Evolutionary conservation across 1,140 invertebrate species (phyloP), one percentile per base, ranked within the genome.

Genomic region (Drosophila suzukii): DNA sequence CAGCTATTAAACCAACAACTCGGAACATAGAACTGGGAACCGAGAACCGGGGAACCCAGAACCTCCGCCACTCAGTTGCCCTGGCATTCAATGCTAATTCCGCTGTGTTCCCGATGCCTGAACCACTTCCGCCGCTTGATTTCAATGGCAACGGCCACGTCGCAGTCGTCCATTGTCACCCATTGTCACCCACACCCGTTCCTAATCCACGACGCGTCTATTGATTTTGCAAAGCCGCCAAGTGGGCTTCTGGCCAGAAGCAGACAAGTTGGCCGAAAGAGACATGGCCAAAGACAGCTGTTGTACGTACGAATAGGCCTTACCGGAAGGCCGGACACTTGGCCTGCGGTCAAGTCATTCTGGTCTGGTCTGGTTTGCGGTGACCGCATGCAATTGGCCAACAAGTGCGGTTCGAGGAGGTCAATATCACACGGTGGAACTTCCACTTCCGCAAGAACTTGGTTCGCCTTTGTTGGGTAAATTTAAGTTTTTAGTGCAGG

Each of bases 111-210:
- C 63, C 75, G 39, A 53, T 55, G 55, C 55, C 80, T 61, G 59
- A 58, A 74, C 56, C 71, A 88, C 79, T 88, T 88, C 83, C 83
- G 83, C 76, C 76, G 79, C 88, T 88, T 86, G 83, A 88, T 86
- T 86, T 83, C 83, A 88, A 86, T 86, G 84, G 80, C 83, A 74
- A 60, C 61, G 57, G 51, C 66, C 54, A 61, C 67, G 47, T 66
- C 38, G 34, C 34, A 34, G 39, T 46, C 61, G 50, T 44, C 58
- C 61, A 49, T 54, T 81, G 27, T 27, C 27, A 27, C 27, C 27
- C 27, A 27, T 3, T 27, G 70, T 76, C 65, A 67, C 71, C 41
- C 56, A 41, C 43, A 34, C 34, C n/a, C 59, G 12, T 30, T 43
- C 24, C 30, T 62, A 36, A 44, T 53, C 51, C 63, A 44, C 27